Conservation (phyloP, 2,113 vertebrate genomes). For the Pipra filicauda region DNA sequence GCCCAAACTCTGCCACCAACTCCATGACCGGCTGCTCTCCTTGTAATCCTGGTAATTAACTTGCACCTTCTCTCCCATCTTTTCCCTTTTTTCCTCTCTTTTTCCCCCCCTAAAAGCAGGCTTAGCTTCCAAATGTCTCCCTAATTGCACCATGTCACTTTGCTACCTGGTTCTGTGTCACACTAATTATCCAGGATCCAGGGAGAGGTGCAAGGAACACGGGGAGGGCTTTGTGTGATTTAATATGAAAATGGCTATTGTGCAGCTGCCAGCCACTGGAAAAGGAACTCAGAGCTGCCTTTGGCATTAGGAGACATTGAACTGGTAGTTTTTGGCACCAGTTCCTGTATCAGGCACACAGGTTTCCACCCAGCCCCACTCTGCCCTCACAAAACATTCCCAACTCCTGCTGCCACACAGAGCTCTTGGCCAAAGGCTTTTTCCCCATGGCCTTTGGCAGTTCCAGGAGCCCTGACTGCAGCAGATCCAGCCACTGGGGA, state of each 20-base stretch:
- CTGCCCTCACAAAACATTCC: not conserved
- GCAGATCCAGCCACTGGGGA: not conserved
- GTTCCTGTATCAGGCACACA: not conserved
- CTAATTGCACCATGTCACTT: not conserved
- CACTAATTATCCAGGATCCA: not conserved
- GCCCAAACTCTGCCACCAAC: not conserved
- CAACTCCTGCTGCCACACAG: not conserved
- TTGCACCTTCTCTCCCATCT: not conserved
- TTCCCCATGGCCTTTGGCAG: not conserved
- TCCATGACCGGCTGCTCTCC: not conserved
- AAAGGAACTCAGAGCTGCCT: not conserved
- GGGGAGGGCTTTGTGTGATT: not conserved
- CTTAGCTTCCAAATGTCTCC: not conserved
- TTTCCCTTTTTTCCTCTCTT: not conserved
- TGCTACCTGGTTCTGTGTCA: not conserved
- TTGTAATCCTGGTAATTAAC: constrained; percentile 17
- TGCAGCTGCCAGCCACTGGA: not conserved
- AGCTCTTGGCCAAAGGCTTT: not conserved
- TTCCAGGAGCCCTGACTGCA: not conserved
- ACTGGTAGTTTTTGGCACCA: not conserved
- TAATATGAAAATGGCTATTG: constrained; percentile 29
- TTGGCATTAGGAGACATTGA: not conserved
- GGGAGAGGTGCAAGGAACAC: not conserved
- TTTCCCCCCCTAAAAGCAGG: not conserved
- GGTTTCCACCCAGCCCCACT: not conserved